Percentiles rank a stretch among this genome's conserved stretches.
phyloP scores from a whole-genome alignment of 2,888 invertebrate genomes.

The Keiferia lycopersicella region DNA sequence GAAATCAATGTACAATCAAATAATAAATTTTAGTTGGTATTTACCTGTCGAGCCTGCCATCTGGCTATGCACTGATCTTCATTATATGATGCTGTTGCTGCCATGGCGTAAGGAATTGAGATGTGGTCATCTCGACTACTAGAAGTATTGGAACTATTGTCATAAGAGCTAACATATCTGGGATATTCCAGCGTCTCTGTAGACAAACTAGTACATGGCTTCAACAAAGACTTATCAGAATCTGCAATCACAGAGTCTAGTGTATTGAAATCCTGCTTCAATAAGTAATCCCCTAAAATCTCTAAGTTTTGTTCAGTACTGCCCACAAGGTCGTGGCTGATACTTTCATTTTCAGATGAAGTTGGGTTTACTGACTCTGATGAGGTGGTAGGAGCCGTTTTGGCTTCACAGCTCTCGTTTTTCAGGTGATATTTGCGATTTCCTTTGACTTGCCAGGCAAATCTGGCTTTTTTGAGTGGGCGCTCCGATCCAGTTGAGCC shows the following conservation, averaged over 20 bases:
- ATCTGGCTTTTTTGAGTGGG: constrained; percentile 84
- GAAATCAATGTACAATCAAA: background rate
- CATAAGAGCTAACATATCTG: constrained; percentile 57
- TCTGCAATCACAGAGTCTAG: constrained; percentile 57
- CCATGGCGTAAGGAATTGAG: constrained; percentile 49
- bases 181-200: constrained; percentile 56
- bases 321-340: constrained; percentile 45
- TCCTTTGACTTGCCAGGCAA: constrained; percentile 85
- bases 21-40: background rate
- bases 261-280: constrained; percentile 63
- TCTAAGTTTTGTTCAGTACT: constrained; percentile 65
- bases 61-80: constrained; percentile 71
- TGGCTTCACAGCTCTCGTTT: constrained; percentile 55
- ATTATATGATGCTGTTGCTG: constrained; percentile 46
- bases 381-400: constrained; percentile 35
- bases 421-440: constrained; percentile 84
- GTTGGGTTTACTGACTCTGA: constrained; percentile 41
- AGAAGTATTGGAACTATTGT: constrained; percentile 40
- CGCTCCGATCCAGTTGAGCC: constrained; percentile 74
- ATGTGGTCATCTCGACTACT: constrained; percentile 37
- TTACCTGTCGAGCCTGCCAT: constrained; percentile 86
- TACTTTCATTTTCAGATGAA: constrained; percentile 46
- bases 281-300: constrained; percentile 63
- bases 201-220: constrained; percentile 51
- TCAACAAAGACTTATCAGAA: constrained; percentile 48